Evolutionary conservation across 2,888 invertebrate species (phyloP).

Genomic region (Bellardia bayeri): DNA sequence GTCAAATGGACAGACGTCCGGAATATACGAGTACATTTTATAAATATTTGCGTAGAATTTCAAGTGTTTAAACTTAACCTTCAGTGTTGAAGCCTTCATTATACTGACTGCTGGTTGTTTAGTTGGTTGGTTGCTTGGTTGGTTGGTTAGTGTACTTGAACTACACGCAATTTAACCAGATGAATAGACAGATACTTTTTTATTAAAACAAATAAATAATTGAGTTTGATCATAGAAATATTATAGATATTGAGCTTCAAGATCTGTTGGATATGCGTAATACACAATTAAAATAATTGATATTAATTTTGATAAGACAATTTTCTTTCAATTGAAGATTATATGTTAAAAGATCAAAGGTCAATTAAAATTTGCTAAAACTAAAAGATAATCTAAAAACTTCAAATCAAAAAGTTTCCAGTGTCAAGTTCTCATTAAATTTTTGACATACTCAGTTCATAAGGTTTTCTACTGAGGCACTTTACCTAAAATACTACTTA

Average conservation of each 20-base stretch:
- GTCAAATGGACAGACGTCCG: constrained; percentile 5
- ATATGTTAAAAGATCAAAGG: too few species aligned
- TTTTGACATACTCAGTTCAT: not conserved
- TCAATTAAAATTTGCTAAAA: too few species aligned
- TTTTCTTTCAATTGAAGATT: not conserved
- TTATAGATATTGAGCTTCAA: constrained; percentile 18
- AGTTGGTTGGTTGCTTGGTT: not conserved
- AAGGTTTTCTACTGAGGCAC: not conserved
- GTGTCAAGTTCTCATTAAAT: not conserved
- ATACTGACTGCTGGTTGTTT: not conserved
- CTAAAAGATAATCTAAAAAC: not conserved
- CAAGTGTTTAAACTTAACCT: constrained; percentile 72
- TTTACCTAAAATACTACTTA: constrained; percentile 8
- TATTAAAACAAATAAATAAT: not conserved
- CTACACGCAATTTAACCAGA: constrained; percentile 54
- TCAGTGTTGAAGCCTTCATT: constrained; percentile 50
- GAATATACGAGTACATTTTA: not conserved
- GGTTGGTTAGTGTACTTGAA: constrained; percentile 64
- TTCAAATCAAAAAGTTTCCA: not conserved
- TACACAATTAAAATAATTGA: not conserved
- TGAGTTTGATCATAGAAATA: constrained; percentile 24
- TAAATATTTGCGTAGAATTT: constrained; percentile 72
- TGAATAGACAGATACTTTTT: not conserved
- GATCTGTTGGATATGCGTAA: not conserved
- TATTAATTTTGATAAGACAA: not conserved